A percentile compares a stretch with the other conserved stretches of the same genome.
Evolutionary conservation across 1,140 invertebrate genomes (phyloP).

Genomic region (Hesperophylax magnus): DNA sequence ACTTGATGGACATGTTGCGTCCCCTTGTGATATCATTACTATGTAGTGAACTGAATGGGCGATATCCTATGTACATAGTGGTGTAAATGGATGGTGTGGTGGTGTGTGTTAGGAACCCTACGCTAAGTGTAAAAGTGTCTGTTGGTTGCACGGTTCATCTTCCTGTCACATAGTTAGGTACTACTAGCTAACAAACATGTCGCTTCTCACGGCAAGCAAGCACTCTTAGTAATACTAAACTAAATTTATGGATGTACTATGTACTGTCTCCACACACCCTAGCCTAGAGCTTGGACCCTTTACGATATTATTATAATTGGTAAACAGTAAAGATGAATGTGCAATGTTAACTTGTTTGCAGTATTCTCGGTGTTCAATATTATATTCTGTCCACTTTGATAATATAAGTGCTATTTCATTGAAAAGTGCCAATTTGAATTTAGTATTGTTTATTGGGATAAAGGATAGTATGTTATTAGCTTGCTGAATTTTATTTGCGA

Average conservation of each 20-base stretch:
- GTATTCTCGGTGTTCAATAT: slow-evolving; percentile 49
- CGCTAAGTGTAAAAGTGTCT: slow-evolving; percentile 50
- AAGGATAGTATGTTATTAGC: slow-evolving; percentile 32
- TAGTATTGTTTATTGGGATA: slow-evolving; percentile 47
- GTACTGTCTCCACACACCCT: background rate
- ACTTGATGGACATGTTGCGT: slow-evolving; percentile 50
- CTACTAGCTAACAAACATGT: slow-evolving; percentile 53
- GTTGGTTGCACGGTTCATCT: slow-evolving; percentile 58
- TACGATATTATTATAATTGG: background rate
- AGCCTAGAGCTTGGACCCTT: slow-evolving; percentile 26
- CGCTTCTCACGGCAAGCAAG: slow-evolving; percentile 43
- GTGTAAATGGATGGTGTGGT: slow-evolving; percentile 47
- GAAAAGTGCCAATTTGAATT: slow-evolving; percentile 57
- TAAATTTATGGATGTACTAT: background rate
- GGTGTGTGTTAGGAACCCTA: slow-evolving; percentile 36
- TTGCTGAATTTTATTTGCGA: slow-evolving; percentile 48
- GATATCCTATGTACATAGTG: slow-evolving; percentile 49
- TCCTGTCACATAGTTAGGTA: slow-evolving; percentile 57
- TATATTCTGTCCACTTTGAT: slow-evolving; percentile 53
- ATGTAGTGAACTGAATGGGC: slow-evolving; percentile 44
- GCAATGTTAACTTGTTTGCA: slow-evolving; percentile 42
- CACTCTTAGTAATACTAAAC: too few relatives aligned
- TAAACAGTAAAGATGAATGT: slow-evolving; percentile 35
- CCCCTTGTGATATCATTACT: slow-evolving; percentile 56
- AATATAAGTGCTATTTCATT: slow-evolving; percentile 52